A percentile compares a stretch with the other conserved stretches of the same genome.
phyloP scores from a whole-genome alignment of 2,888 invertebrate genomes.

The Drosophila mayaguana region DNA sequence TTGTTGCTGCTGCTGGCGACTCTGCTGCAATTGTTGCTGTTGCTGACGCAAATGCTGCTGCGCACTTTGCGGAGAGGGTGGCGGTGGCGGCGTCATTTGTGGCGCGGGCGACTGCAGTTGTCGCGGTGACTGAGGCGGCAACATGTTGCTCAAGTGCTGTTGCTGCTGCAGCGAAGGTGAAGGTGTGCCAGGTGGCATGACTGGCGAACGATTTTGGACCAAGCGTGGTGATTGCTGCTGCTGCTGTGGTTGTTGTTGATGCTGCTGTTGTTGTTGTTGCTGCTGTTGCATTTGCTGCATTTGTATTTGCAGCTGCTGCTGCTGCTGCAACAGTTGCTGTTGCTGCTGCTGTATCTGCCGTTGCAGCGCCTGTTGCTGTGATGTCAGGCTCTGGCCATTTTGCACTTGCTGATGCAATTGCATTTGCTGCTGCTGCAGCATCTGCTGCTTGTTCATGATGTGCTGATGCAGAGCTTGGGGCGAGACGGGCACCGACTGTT shows the following conservation, averaged over 20 bases:
- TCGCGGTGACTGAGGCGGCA: slow-evolving; percentile 83
- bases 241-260: slow-evolving; percentile 84
- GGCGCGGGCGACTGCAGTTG: slow-evolving; percentile 84
- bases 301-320: slow-evolving; percentile 85
- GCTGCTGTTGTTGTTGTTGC: slow-evolving; percentile 83
- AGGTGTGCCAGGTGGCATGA: slow-evolving; percentile 78
- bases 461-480: slow-evolving; percentile 79
- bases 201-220: slow-evolving; percentile 84
- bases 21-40: slow-evolving; percentile 66
- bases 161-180: slow-evolving; percentile 82
- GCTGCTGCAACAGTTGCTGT: slow-evolving; percentile 82
- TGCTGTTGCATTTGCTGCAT: slow-evolving; percentile 84
- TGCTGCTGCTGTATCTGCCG: slow-evolving; percentile 87
- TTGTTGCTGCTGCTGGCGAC: slow-evolving; percentile 74
- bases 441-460: slow-evolving; percentile 71
- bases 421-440: slow-evolving; percentile 72
- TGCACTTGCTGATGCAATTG: slow-evolving; percentile 80
- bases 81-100: slow-evolving; percentile 85
- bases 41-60: slow-evolving; percentile 82
- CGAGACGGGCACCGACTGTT: slow-evolving; percentile 74
- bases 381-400: slow-evolving; percentile 81
- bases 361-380: slow-evolving; percentile 85
- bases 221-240: slow-evolving; percentile 83
- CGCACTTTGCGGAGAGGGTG: slow-evolving; percentile 81
- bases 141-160: slow-evolving; percentile 73